Evolutionary conservation across 2,888 invertebrate species (phyloP), one percentile per base, ranked within the genome.

Genomic region (Drosophila quinaria): DNA sequence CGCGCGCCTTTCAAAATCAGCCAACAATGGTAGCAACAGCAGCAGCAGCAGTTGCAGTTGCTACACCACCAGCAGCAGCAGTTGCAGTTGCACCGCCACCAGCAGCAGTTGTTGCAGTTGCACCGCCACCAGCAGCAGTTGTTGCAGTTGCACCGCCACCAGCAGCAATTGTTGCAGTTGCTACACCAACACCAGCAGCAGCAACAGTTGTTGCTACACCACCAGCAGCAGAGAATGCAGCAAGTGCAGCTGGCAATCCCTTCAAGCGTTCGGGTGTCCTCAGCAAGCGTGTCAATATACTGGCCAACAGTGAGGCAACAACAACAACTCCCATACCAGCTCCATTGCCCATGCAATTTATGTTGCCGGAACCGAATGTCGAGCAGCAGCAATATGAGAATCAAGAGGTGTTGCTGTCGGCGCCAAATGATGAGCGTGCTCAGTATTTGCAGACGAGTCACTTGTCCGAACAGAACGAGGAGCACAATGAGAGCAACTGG

Each of bases 381-480:
- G 96, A 96, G 90, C 93, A 95, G 88, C 91, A 91, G 88, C 91
- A 91, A 39, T 90, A 92, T 51, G 92, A 92, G 69, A 93, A 92
- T 76, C 91, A 91, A 74, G 95, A 95, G 91, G 93, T 95, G 31
- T 94, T 91, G 17, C 17, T 76, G 15, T 66, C 86, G 1, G 91
- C 91, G 4, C 95, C 95, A 0, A 95, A 94, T 70, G 95, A 94
- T 90, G 96, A 96, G 81, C 93, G 96, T 65, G 96, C 96, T 90
- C 95, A 96, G 91, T 96, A 96, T 91, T 92, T 96, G 66, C 96
- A 96, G 92, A 96, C 96, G 2, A 96, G 96, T 17, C 96, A 96
- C 86, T 92, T 96, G 50, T 96, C 95, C 1, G 94, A 95, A 79
- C 91, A 91, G 74, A 73, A 75, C 6, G 85, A 83, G 51, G 85